Evolutionary conservation across 2,888 invertebrate species (phyloP), one percentile per base, ranked within the genome.

Genomic region (Thecocarcelia acutangulata): DNA sequence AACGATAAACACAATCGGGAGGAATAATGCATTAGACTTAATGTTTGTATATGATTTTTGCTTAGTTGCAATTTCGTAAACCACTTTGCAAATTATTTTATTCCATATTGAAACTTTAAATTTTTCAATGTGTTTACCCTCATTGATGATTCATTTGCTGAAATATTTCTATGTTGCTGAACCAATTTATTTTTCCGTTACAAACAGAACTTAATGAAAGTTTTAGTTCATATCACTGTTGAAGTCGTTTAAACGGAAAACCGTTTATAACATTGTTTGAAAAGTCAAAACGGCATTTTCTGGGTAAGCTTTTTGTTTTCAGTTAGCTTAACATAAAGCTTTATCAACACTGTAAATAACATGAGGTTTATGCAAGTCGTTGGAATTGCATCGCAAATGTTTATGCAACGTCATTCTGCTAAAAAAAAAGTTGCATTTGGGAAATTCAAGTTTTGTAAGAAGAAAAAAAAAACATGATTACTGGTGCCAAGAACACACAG

Each of bases 291-390:
- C 13, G 2, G 44, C n/a, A n/a, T 1, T 56, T 56, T 0, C 0
- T 9, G 3, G 13, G 54, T n/a, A 59, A 72, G 59, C 79, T 68
- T 80, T 69, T 33, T 11, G 0, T 42, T 28, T 40, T 46, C 4
- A n/a, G 24, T 8, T 0, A 68, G 59, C 40, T 46, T 76, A 54
- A 46, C 52, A 50, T 11, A 63, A 54, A 76, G 76, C 76, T 69
- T 68, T 54, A 8, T 2, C 4, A 44, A 42, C 15, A 58, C 33
- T 76, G 76, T 76, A 46, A 76, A 69, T 52, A 76, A 69, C 76
- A 69, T 28, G 5, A 66, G 44, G 11, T 48, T n/a, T 33, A 52
- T 58, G 37, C 42, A 9, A 9, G 33, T 33, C 33, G 33, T 33
- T 33, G 28, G 28, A 28, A 28, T 28, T 3, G 3, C 3, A 28